A percentile compares a stretch with the other conserved stretches of the same genome.
Evolutionary conservation across 2,113 vertebrate genomes (phyloP).

Genomic region (Capra hircus): DNA sequence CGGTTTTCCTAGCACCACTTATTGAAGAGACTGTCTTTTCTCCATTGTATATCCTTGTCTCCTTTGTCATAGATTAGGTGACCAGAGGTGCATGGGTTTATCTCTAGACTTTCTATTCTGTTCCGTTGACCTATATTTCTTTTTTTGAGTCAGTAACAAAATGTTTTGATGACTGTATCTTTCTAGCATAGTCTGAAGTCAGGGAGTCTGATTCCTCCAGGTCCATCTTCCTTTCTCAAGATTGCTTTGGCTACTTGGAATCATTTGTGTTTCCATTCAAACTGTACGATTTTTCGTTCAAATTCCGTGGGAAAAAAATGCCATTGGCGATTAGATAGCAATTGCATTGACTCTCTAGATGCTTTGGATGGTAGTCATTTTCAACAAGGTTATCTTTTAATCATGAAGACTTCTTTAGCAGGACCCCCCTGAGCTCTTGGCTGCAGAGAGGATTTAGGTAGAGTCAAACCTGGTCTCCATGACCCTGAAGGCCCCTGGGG

Average conservation of each 20-base stretch:
- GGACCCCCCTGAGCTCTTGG: neutral
- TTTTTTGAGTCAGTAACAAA: neutral
- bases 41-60: neutral
- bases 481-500: neutral
- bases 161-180: neutral
- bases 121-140: neutral
- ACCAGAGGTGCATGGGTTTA: neutral
- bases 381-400: neutral
- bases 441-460: neutral
- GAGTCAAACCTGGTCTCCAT: neutral
- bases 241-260: neutral
- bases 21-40: neutral
- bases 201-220: neutral
- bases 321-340: neutral
- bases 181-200: neutral
- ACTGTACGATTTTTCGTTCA: neutral
- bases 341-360: neutral
- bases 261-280: neutral
- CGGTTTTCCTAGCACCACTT: neutral
- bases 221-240: neutral
- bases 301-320: neutral
- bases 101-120: neutral
- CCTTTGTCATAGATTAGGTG: neutral
- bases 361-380: neutral
- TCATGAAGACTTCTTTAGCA: neutral